These are phyloP conservation scores for Astropecten irregularis DNA, from an alignment of 53 echinoderm and acorn worm species.

Conservation along the genomic window DNA sequence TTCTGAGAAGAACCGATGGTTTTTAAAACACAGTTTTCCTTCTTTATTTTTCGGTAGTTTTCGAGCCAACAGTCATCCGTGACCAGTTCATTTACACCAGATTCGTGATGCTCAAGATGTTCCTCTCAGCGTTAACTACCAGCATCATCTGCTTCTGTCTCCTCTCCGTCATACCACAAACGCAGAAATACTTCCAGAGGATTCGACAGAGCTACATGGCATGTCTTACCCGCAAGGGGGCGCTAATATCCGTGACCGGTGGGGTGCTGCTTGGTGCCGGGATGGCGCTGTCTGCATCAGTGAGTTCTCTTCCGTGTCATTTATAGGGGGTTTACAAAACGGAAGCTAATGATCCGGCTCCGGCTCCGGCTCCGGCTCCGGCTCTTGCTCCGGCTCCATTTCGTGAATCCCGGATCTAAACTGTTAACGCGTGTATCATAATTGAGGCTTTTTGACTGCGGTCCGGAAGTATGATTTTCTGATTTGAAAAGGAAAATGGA, in stretches of 20 bases:
- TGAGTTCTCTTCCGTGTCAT: too few species aligned
- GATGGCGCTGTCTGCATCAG: slow-evolving; percentile 90
- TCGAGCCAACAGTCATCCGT: slow-evolving; percentile 84
- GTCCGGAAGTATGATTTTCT: too few species aligned
- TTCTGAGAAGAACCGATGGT: too few species aligned
- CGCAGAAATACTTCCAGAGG: slow-evolving; percentile 54
- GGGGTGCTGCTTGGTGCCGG: slow-evolving; percentile 82
- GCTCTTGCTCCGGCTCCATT: too few species aligned
- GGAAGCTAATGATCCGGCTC: too few species aligned
- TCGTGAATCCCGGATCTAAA: too few species aligned
- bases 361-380: too few species aligned
- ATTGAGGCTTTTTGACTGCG: too few species aligned
- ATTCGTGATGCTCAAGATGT: slow-evolving; percentile 95
- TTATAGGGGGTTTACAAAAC: too few species aligned
- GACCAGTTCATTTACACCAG: slow-evolving; percentile 82
- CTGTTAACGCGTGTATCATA: too few species aligned
- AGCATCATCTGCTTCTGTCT: slow-evolving; percentile 78
- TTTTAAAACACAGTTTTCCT: too few species aligned
- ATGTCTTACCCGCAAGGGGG: slow-evolving; percentile 72
- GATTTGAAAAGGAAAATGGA: too few species aligned
- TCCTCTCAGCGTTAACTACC: slow-evolving; percentile 77
- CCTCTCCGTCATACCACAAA: slow-evolving; percentile 72
- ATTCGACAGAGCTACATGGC: slow-evolving; percentile 59
- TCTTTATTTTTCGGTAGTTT: slow-evolving; percentile 82
- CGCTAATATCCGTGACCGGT: slow-evolving; percentile 57